Evolutionary conservation across 2,888 invertebrate species (phyloP).

Genomic region (Taenaris catops): DNA sequence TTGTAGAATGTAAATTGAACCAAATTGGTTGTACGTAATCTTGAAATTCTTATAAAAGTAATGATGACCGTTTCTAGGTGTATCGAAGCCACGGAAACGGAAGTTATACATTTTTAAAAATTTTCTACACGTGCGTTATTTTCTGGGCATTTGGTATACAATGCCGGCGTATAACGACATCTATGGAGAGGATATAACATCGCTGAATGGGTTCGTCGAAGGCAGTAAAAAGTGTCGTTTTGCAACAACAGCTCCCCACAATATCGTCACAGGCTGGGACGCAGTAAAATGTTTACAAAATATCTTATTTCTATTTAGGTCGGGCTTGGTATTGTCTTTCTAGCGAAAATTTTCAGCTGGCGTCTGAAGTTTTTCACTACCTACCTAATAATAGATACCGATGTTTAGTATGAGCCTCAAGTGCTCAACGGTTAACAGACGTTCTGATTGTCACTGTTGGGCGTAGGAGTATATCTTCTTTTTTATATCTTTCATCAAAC

Average conservation of each 20-base stretch:
- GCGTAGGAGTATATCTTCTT: too few relatives aligned
- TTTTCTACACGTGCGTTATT: constrained; percentile 17
- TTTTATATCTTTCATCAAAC: too few relatives aligned
- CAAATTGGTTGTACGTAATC: constrained; percentile 3
- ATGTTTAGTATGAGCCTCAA: too few relatives aligned
- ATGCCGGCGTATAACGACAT: constrained; percentile 29
- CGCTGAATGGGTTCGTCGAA: constrained; percentile 48
- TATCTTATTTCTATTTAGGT: constrained; percentile 61
- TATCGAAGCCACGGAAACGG: constrained; percentile 10
- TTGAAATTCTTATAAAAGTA: constrained; percentile 6
- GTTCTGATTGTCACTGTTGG: too few relatives aligned
- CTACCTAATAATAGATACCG: too few relatives aligned
- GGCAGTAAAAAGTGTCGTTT: constrained; percentile 69
- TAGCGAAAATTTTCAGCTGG: constrained; percentile 25
- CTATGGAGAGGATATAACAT: constrained; percentile 31
- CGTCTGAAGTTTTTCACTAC: constrained; percentile 2
- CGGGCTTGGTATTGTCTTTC: constrained; percentile 61
- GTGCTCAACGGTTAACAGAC: too few relatives aligned
- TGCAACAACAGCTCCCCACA: constrained; percentile 65
- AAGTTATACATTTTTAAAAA: constrained; percentile 17
- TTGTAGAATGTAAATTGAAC: too few relatives aligned
- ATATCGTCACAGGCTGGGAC: constrained; percentile 70
- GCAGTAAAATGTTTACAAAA: constrained; percentile 76
- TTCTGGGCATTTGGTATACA: constrained; percentile 21
- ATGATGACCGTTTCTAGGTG: constrained; percentile 3